Conservation (phyloP, 2,113 vertebrate genomes). For the Brachyistius frenatus region DNA sequence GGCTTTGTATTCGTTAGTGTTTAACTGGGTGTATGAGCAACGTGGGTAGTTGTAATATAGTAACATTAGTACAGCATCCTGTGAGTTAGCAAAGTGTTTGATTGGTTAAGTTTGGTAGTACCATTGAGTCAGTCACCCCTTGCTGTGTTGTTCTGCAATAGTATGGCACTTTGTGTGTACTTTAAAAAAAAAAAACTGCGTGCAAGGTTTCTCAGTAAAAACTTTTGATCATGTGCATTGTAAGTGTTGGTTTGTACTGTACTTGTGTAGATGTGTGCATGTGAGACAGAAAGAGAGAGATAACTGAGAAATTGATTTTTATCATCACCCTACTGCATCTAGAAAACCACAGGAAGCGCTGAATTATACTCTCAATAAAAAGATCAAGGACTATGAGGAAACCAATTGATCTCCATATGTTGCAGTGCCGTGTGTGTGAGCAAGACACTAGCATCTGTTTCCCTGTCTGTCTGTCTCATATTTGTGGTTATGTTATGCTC, state of each 20-base stretch:
- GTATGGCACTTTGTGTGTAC: not conserved
- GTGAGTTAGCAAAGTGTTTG: too few relatives aligned
- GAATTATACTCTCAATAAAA: constrained; percentile 39
- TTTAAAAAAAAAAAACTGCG: not conserved
- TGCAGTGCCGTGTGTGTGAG: not conserved
- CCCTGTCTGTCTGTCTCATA: constrained; percentile 9
- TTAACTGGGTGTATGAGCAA: too few relatives aligned
- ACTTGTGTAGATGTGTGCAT: not conserved
- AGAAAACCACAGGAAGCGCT: constrained; percentile 29
- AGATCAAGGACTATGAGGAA: constrained; percentile 31
- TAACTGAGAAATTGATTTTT: constrained; percentile 53
- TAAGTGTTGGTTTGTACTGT: not conserved
- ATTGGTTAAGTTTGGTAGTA: too few relatives aligned
- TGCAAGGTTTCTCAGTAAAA: too few relatives aligned
- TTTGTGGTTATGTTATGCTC: constrained; percentile 44
- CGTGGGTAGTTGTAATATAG: too few relatives aligned
- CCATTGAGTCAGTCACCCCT: too few relatives aligned
- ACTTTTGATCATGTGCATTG: not conserved
- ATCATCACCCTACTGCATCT: constrained; percentile 28
- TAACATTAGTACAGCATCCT: too few relatives aligned
- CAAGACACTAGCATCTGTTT: constrained; percentile 38
- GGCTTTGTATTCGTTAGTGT: too few relatives aligned
- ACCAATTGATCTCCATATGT: constrained; percentile 42
- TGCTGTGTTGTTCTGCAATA: too few relatives aligned
- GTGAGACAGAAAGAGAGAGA: not conserved